Evolutionary conservation across 2,113 vertebrate species (phyloP), one percentile per base, ranked within the genome.

Genomic region (Cnemophilus loriae): DNA sequence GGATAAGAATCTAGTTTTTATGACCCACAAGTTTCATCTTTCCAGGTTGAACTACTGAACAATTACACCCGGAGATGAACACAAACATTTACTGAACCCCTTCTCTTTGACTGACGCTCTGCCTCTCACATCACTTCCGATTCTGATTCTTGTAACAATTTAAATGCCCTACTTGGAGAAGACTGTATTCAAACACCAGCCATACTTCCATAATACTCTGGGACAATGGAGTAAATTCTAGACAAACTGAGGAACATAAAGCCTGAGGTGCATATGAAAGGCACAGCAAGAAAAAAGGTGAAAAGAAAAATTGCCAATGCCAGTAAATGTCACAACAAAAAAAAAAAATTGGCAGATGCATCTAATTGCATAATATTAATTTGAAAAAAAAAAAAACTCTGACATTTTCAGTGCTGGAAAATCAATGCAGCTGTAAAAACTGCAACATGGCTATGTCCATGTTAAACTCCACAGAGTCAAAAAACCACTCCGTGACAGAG

Each of bases 381-480:
- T n/a, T 44, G 42, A 61, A 67, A 89, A 91, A 78, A 83, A 49
- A 53, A 44, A 46, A 3, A 41, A 41, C 39, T 9, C 7, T 61
- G 11, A 47, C n/a, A 56, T 71, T 79, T 94, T 89, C 52, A 60
- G 3, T 28, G 33, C 26, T 24, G 9, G 41, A 78, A 83, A 87
- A 86, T 35, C 56, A 92, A 67, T 41, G 60, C 64, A 73, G 79
- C 60, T 86, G 67, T 90, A 91, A 92, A 87, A 94, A 86, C 37
- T 46, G 56, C 73, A 90, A 73, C 89, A 86, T 11, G 61, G 86
- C 84, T 84, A 88, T 97, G 97, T 96, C 94, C 94, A 92, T 50
- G 88, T 76, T 93, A 87, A 95, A 95, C 76, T 96, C 95, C 93
- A 95, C 64, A 92, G 21, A 97, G 95, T 85, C 85, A 92, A 93